A percentile compares a stretch with the other conserved stretches of the same genome.
Evolutionary conservation across 1,140 invertebrate species (phyloP).

Genomic region (Harlomillsia oculata): DNA sequence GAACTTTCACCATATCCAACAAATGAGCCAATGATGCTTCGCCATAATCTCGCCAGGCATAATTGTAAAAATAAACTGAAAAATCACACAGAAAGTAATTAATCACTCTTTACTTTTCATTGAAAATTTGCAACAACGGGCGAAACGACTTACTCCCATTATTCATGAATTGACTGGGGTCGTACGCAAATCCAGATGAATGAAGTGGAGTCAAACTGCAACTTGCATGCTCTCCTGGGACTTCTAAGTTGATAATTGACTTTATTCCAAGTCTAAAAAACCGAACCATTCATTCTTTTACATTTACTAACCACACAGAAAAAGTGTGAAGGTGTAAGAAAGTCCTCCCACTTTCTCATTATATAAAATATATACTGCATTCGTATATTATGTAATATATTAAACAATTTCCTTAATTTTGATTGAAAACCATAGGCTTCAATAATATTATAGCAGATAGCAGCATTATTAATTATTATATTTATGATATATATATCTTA

Average conservation of each 20-base stretch:
- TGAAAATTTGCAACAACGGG: background rate
- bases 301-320: no score
- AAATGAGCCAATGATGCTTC: conserved; percentile 61
- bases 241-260: conserved; percentile 75
- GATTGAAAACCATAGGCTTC: no score
- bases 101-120: background rate
- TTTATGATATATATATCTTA: no score
- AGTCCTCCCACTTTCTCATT: no score
- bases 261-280: conserved; percentile 62
- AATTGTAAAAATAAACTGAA: conserved; percentile 77
- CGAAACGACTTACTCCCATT: conserved; percentile 58
- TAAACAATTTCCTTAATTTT: no score
- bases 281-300: no score
- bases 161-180: conserved; percentile 70
- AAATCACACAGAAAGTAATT: conserved; percentile 22
- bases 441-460: no score
- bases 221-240: conserved; percentile 61
- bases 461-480: no score
- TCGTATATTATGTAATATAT: no score
- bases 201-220: conserved; percentile 62
- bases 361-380: no score
- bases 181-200: conserved; percentile 62
- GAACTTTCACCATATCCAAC: conserved; percentile 77
- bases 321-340: no score
- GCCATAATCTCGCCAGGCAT: conserved; percentile 73